Evolutionary conservation across 2,888 invertebrate genomes (phyloP), one percentile per base, ranked within the genome.

Genomic region (Euphydryas editha): DNA sequence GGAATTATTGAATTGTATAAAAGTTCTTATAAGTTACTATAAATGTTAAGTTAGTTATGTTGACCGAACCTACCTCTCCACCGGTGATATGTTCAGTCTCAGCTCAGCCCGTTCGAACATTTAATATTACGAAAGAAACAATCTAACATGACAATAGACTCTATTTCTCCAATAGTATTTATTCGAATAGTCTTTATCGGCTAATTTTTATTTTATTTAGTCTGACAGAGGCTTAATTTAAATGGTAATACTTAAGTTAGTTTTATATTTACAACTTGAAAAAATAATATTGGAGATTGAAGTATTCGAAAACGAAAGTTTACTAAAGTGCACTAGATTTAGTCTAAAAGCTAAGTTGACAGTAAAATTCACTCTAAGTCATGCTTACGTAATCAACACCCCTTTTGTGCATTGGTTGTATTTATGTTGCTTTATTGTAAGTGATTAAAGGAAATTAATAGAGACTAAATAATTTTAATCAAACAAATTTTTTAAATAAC

Each of bases 61-160:
- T 82, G 85, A 85, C 87, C 87, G 88, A 90, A 92, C 92, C 90
- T 91, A 92, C 92, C 92, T 92, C 90, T 84, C 81, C 80, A 77
- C 87, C 88, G 90, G 81, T 76, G 92, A 84, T 84, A 87, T 75
- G 83, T 86, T 88, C 86, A 86, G 85, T 85, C 82, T 88, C 90
- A 80, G 85, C 86, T 84, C 82, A 84, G 84, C 86, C 87, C 87
- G 86, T 83, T 88, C 85, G 76, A 83, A 90, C 88, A 87, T 85
- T 88, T 81, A n/a, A 90, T 85, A 88, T 87, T 83, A 86, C 90
- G 88, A 90, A 92, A 92, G 90, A 88, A 87, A 91, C 92, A 92
- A 90, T 92, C 91, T 92, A 92, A 90, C 92, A 92, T 92, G 92
- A 92, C 92, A 90, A 90, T 92, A 92, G 92, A 92, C 84, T 84